These are phyloP conservation scores for Nesidiocoris tenuis DNA, from an alignment of 2,888 invertebrate species.

Conservation along the genomic window DNA sequence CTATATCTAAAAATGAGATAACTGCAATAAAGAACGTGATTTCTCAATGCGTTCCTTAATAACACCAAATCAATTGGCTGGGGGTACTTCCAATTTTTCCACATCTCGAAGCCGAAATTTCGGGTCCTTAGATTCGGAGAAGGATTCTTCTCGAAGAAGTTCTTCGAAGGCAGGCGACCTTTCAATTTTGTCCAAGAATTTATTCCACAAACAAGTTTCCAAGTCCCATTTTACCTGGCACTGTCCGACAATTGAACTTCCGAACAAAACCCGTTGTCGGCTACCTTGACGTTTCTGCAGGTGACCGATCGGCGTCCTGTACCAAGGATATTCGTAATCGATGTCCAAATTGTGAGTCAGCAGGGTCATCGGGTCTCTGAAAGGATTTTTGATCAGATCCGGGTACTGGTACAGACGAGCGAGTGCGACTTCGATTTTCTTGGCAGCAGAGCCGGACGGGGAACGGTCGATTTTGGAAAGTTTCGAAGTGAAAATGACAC, in stretches of 20 bases:
- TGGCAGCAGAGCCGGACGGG: neutral
- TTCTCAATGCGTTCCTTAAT: too few species aligned
- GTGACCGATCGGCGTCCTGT: slow-evolving; percentile 2
- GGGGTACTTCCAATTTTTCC: too few species aligned
- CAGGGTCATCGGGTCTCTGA: slow-evolving; percentile 23
- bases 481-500: neutral
- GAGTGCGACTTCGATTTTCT: slow-evolving; percentile 4
- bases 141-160: neutral
- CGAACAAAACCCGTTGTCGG: neutral
- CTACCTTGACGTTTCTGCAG: neutral
- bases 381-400: neutral
- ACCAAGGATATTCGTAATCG: slow-evolving; percentile 24
- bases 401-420: neutral
- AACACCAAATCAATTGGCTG: too few species aligned
- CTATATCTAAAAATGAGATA: too few species aligned
- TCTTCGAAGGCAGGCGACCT: neutral
- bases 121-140: too few species aligned
- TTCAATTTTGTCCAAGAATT: neutral
- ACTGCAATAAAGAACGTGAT: too few species aligned
- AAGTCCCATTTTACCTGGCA: neutral
- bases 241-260: neutral
- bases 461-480: neutral
- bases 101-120: too few species aligned
- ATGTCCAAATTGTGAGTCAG: slow-evolving; percentile 35
- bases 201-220: neutral